Base-by-base conservation (phyloP, 92 coral and sea anemone genomes). In the Palythoa caribaeorum region DNA sequence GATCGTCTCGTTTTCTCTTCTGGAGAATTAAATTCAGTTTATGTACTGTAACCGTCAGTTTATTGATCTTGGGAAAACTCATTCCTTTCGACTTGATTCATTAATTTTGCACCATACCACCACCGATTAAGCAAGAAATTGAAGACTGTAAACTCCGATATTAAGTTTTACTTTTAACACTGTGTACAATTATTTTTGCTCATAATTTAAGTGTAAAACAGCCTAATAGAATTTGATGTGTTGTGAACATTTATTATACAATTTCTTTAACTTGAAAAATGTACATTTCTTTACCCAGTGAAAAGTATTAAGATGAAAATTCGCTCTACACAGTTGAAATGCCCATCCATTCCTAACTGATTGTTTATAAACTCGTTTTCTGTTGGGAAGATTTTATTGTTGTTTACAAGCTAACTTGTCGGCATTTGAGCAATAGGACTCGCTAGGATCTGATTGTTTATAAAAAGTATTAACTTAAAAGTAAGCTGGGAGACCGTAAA, bases 351-450 rank as follows among this genome's bases (percentile, higher is more conserved):
- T 5, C 38, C 78, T 75, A 40, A 16, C 37, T 48, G 8, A 75
- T 39, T 48, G 52, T 47, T 75, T 50, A 7, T 75, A n/a, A 75
- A 19, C 54, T 75, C 15, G 12, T 15, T 15, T 75, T 47, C 79
- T 48, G 7, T 19, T 39, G 57, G 47, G 38, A 70, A 70, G 38
- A 1, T 44, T 44, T 3, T 44, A 44, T 35, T 47, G 17, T 77
- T 52, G 83, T 77, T 77, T 52, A 77, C 66, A 77, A 77, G 83
- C 68, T 39, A 57, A 54, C 14, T 28, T 21, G 20, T 77, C 69
- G 35, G 47, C 47, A 37, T 28, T 17, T 53, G 39, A 77, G 28
- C 83, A 53, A 14, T 16, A 9, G 3, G 5, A 57, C 21, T 21
- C 7, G n/a, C 10, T 36, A 47, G 40, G 39, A 16, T 47, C 6